Percentiles rank a stretch among this genome's conserved stretches.
Evolutionary conservation across 2,797 vertebrate species (phyloP).

Genomic region (Sebastes dallii): DNA sequence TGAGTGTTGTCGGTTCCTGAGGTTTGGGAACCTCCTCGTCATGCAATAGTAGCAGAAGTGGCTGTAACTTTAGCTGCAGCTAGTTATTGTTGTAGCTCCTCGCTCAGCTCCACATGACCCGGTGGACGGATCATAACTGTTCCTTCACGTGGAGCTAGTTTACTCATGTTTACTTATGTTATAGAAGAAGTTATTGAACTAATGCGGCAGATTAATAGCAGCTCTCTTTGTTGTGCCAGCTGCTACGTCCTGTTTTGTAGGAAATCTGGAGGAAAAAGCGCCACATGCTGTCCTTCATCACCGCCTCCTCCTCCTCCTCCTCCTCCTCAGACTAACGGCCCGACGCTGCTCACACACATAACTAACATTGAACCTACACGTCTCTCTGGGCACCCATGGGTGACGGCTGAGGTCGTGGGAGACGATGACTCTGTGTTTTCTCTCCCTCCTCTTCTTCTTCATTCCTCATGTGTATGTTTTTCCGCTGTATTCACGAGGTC

Average conservation of each 20-base stretch:
- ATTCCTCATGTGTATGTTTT: slow-evolving; percentile 28
- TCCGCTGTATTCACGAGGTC: slow-evolving; percentile 41
- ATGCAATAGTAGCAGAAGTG: not conserved
- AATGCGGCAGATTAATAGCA: not conserved
- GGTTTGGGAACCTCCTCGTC: not conserved
- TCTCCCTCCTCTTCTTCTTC: not conserved
- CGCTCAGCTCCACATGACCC: too few species aligned
- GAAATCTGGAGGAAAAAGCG: slow-evolving; percentile 22
- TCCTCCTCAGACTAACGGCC: not conserved
- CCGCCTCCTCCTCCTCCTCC: not conserved
- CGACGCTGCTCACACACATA: slow-evolving; percentile 10
- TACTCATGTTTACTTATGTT: too few species aligned
- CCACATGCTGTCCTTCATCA: slow-evolving; percentile 43
- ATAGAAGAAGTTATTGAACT: too few species aligned
- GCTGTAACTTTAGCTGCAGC: not conserved
- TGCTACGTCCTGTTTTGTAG: slow-evolving; percentile 26
- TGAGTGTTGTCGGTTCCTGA: not conserved
- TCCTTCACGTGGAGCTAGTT: too few species aligned
- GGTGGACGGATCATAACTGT: too few species aligned
- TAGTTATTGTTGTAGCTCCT: too few species aligned
- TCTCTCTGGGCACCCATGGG: not conserved
- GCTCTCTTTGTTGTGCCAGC: not conserved
- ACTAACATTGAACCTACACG: not conserved
- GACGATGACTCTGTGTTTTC: not conserved
- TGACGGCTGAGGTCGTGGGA: not conserved